A percentile compares a stretch with the other conserved stretches of the same genome.
Evolutionary conservation across 2,113 vertebrate genomes (phyloP).

Genomic region (Tichodroma muraria): DNA sequence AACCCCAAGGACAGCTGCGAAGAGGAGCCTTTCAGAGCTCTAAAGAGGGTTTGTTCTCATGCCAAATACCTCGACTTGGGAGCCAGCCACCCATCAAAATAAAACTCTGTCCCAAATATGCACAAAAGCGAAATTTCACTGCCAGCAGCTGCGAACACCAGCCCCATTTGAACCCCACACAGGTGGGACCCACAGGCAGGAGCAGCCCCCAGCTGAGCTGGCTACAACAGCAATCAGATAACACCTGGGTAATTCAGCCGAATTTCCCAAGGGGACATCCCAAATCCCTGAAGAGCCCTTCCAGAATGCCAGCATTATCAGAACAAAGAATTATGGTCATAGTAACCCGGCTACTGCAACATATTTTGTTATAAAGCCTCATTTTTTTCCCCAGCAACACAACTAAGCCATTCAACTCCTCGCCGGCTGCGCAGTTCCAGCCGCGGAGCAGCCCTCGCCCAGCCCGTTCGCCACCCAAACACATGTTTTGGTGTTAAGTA

Average conservation of each 20-base stretch:
- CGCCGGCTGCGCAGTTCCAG: neutral
- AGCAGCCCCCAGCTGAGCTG: neutral
- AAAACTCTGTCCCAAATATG: neutral
- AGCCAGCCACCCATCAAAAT: neutral
- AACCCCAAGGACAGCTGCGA: neutral
- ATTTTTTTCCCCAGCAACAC: neutral
- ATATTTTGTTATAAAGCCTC: neutral
- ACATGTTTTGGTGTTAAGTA: neutral
- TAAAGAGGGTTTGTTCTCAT: fast-evolving
- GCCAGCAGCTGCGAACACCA: neutral
- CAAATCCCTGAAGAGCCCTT: neutral
- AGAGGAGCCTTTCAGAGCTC: neutral
- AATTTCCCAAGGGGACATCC: neutral
- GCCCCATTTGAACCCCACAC: neutral
- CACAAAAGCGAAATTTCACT: neutral
- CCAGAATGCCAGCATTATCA: neutral
- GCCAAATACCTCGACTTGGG: neutral
- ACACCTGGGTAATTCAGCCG: neutral
- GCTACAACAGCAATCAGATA: neutral
- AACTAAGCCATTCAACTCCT: neutral
- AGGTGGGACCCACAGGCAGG: neutral
- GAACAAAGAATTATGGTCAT: neutral
- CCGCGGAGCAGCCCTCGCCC: neutral
- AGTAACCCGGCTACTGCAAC: neutral
- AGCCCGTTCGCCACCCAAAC: neutral